Evolutionary conservation across 2,797 vertebrate species (phyloP), one percentile per base, ranked within the genome.

Genomic region (Thunnus albacares): DNA sequence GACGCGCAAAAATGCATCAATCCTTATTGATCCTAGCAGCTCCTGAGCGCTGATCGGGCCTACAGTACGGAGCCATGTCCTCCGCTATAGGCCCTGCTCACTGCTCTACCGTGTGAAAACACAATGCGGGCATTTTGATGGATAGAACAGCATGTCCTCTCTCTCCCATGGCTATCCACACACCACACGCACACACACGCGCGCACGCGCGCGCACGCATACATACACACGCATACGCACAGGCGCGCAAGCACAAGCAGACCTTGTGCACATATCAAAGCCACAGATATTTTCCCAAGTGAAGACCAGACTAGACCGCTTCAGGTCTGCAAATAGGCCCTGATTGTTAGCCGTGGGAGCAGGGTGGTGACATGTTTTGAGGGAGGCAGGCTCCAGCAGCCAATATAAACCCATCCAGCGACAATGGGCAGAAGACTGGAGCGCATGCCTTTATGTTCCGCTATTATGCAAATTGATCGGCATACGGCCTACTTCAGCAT

Each of bases 61-160:
- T 88, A 74, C 83, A 74, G 71, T 26, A 71, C 63, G 73, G n/a
- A 83, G 82, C 80, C 92, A 71, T 84, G 86, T 90, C 89, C 87
- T 89, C 82, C 80, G 65, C 86, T 60, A 75, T 30, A 87, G 89
- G 88, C 86, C 94, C 83, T 60, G 82, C 85, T 90, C 14, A 69
- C 81, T 90, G 85, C 83, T 91, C 91, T 28, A 53, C 84, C 86
- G 86, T 82, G 83, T 88, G 88, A 87, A 91, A 95, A 93, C 92
- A 95, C 92, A 94, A 95, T 95, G 95, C 94, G 94, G 95, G 93
- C 90, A 93, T 95, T 95, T 94, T 94, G 90, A 94, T 92, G 90
- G 92, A 90, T 92, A 90, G 93, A 92, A 95, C 93, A 91, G 91
- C 84, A 70, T 93, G 93, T 95, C 92, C 94, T 82, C 79, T 87